These are phyloP conservation scores for Drosophila testacea DNA, from an alignment of 2,888 invertebrate genomes.

Conservation along the genomic window DNA sequence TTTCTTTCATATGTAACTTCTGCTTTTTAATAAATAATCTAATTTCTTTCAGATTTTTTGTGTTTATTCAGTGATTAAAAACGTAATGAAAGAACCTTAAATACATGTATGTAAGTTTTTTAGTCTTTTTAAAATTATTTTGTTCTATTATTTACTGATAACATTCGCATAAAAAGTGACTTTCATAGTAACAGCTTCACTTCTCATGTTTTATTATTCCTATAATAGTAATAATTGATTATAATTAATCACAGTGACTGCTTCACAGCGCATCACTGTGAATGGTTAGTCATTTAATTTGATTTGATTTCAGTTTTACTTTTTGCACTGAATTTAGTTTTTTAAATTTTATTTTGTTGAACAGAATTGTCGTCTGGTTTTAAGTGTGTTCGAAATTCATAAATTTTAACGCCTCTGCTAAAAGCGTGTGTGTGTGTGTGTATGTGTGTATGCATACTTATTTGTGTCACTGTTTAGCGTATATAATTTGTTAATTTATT, in stretches of 20 bases:
- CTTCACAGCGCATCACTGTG: slow-evolving; percentile 21
- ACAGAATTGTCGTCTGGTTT: slow-evolving; percentile 20
- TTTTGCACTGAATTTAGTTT: neutral
- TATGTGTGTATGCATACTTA: slow-evolving; percentile 39
- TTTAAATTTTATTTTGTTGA: neutral
- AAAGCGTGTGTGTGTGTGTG: slow-evolving; percentile 24
- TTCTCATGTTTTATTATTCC: no score
- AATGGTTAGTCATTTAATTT: slow-evolving; percentile 21
- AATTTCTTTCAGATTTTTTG: no score
- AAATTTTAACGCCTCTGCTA: slow-evolving; percentile 59
- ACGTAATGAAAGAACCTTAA: no score
- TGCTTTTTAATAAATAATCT: no score
- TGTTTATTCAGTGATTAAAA: no score
- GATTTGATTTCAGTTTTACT: slow-evolving; percentile 27
- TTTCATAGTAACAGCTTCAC: no score
- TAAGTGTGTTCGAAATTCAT: slow-evolving; percentile 34
- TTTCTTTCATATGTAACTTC: no score
- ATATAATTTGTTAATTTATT: slow-evolving; percentile 62
- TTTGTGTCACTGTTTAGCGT: slow-evolving; percentile 55
- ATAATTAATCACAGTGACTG: slow-evolving; percentile 15
- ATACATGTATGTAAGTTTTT: neutral
- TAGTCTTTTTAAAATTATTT: no score
- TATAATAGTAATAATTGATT: no score
- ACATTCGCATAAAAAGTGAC: no score
- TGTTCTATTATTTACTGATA: no score